Conservation (phyloP, 2,888 invertebrate species). For the Orthonychiurus folsomi region DNA sequence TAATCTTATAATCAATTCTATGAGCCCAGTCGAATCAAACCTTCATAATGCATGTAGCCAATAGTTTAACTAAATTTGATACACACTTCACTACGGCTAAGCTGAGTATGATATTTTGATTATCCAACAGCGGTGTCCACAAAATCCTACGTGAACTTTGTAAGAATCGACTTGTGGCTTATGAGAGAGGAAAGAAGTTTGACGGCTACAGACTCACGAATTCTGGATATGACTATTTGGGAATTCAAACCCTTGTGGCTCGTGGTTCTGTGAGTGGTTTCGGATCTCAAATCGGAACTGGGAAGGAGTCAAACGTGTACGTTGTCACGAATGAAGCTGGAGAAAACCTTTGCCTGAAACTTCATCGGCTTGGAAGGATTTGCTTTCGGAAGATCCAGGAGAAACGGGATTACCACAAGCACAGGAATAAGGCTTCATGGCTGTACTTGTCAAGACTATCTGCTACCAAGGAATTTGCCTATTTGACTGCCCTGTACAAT, state of each 20-base stretch:
- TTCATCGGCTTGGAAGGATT: constrained; percentile 84
- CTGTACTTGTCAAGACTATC: constrained; percentile 91
- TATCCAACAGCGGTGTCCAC: constrained; percentile 84
- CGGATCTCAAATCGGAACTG: constrained; percentile 97
- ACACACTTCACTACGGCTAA: no score
- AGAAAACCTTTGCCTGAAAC: constrained; percentile 74
- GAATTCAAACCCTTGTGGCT: constrained; percentile 75
- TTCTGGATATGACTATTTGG: constrained; percentile 91
- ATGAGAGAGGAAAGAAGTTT: constrained; percentile 88
- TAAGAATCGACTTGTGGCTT: constrained; percentile 80
- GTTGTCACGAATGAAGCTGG: constrained; percentile 72
- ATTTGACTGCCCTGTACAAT: constrained; percentile 87
- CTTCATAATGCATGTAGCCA: no score
- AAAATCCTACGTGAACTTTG: constrained; percentile 81
- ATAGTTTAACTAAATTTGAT: no score
- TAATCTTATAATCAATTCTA: no score
- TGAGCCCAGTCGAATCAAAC: no score
- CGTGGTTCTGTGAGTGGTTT: constrained; percentile 71
- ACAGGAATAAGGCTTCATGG: constrained; percentile 85
- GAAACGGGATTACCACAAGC: constrained; percentile 93
- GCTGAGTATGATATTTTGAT: no score
- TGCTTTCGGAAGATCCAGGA: constrained; percentile 92
- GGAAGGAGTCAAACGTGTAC: constrained; percentile 97
- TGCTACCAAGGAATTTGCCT: constrained; percentile 94
- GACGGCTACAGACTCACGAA: constrained; percentile 95